Conservation (phyloP, 2,113 vertebrate species). For the Macquaria australasica region DNA sequence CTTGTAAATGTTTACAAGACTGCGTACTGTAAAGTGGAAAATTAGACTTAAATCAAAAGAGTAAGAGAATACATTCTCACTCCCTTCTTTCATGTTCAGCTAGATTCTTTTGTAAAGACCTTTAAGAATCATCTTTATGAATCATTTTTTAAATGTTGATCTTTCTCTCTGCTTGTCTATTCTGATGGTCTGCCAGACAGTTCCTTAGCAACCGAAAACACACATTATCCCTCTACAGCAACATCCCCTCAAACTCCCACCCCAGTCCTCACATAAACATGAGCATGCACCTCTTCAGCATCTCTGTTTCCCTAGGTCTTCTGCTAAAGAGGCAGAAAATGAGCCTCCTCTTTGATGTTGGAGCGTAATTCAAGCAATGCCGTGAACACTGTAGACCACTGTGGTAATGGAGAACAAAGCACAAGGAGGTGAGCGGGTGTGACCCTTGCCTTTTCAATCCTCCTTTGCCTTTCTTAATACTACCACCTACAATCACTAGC, state of each 20-base stretch:
- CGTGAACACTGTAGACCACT: conserved; percentile 29
- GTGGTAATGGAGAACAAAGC: conserved; percentile 64
- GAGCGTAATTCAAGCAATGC: conserved; percentile 46
- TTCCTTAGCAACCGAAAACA: conserved; percentile 78
- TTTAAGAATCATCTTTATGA: conserved; percentile 20
- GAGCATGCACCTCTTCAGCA: conserved; percentile 50
- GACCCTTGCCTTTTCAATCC: conserved; percentile 66
- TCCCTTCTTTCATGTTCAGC: background rate
- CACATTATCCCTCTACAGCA: conserved; percentile 64
- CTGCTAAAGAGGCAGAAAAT: conserved; percentile 67
- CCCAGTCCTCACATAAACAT: conserved; percentile 46
- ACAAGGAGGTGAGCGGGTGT: conserved; percentile 41
- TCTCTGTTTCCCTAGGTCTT: conserved; percentile 67
- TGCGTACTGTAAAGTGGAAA: background rate
- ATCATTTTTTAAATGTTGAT: conserved; percentile 47
- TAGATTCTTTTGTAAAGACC: conserved; percentile 19
- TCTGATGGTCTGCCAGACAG: conserved; percentile 66
- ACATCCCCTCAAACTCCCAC: conserved; percentile 40
- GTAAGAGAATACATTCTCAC: background rate
- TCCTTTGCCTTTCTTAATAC: conserved; percentile 61
- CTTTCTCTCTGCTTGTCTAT: conserved; percentile 53
- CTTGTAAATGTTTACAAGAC: background rate
- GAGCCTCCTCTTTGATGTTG: conserved; percentile 68
- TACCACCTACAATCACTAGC: conserved; percentile 66
- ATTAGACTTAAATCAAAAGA: background rate